Base-by-base conservation (phyloP, 2,113 vertebrate genomes). In the Muscicapa adusta region DNA sequence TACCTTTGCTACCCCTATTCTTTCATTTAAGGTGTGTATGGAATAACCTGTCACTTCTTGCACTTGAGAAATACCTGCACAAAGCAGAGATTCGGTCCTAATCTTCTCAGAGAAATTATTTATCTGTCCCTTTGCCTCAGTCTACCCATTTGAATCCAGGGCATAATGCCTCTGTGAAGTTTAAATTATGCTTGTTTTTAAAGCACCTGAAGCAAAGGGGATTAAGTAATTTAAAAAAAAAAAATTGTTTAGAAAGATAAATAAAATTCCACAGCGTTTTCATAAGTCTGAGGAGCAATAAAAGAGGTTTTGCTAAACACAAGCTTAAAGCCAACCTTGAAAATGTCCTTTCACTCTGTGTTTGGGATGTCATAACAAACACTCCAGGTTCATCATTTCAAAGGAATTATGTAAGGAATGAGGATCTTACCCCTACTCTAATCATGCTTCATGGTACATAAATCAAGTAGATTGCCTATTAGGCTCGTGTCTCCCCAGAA, bases 391-490 rank as follows among this genome's bases (percentile, higher is more conserved):
- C 75, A 83, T 85, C 0, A 90, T 94, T 90, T 92, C 88, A 70
- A 85, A 83, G 67, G 77, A 91, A 95, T 90, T 73, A 85, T 40
- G 40, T 73, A 93, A 90, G 54, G 71, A 93, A 93, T 66, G 63
- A 91, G 71, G 71, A 73, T 86, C 63, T 88, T 83, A 53, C 42
- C 67, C 42, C 42, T 40, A 54, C 78, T 85, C 58, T 77, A 76
- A 87, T 91, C 85, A 61, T 42, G 67, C 71, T 95, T 88, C 82
- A 85, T 70, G 88, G 88, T 70, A 76, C 78, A 74, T 96, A 95
- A 95, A 96, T 95, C 92, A 93, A 85, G 78, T 76, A 85, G 85
- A 96, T 94, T 96, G 88, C 90, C 71, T 88, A 88, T 96, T 94
- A 94, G 90, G 43, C 67, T 94, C 1, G 0, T 75, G 51, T 83